Base-by-base conservation (phyloP, 2,888 invertebrate species). In the Oscheius sp. region DNA sequence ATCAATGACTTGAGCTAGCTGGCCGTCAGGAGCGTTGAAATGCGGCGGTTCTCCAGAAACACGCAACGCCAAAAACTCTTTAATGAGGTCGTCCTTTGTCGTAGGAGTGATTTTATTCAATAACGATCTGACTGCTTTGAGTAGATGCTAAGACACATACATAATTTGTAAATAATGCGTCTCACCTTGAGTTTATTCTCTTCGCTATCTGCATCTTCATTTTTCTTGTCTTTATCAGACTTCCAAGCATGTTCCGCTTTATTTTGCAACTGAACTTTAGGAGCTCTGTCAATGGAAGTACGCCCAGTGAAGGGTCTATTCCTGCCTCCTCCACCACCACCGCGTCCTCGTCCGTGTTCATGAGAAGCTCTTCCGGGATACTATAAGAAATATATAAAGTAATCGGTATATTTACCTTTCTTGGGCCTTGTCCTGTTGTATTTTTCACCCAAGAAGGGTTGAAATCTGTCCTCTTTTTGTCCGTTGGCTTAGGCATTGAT, bases 61-160 rank as follows among this genome's bases (percentile, higher is more conserved):
- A 16, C 81, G 72, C 49, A 73, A 75, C 0, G 63, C 66, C 35
- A 82, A 73, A 68, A 85, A 83, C 56, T 85, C 83, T 13, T 76
- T 52, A 6, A 74, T 79, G 21, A 86, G 72, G 1, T 74, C 79
- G 0, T 70, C 74, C 72, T 81, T 79, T 9, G 81, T 82, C 13
- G 79, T 81, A 7, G 85, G 86, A 7, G 86, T 85, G 58, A 86
- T 79, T 73, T 86, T 86, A 81, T 86, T 85, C 71, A 86, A 77
- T 23, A 86, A 59, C 18, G 84, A 73, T 23, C 86, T 80, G 18
- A 83, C 80, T 25, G 75, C 75, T 70, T 84, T 84, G 70, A 79
- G 76, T 12, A 79, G 68, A n/a, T 66, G 69, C 77, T 78, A 21
- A 5, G 12, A 45, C 5, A 46, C 16, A 2, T 9, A 9, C 16